These are phyloP conservation scores for Stichodactyla mertensii DNA, from an alignment of 64 coral and sea anemone species.

Conservation along the genomic window DNA sequence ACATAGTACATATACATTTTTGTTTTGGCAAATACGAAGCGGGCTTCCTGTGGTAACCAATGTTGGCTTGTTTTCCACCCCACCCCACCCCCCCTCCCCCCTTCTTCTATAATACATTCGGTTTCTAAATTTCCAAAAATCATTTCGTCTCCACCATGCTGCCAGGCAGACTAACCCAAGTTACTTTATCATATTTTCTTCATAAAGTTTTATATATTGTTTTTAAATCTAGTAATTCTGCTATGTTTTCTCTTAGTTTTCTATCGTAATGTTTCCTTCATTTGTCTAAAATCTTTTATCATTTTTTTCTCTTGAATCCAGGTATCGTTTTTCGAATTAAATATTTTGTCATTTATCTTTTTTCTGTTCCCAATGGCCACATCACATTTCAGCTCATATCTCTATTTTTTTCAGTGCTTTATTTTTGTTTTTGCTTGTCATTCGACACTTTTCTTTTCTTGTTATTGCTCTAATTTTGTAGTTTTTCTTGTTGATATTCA, in stretches of 20 bases:
- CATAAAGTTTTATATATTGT: neutral
- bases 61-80: neutral
- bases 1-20: neutral
- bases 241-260: too few relatives aligned
- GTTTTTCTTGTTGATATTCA: neutral
- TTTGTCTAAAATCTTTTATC: neutral
- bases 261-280: too few relatives aligned
- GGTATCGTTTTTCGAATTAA: too few relatives aligned
- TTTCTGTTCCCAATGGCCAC: neutral
- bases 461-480: neutral
- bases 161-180: neutral
- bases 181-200: neutral
- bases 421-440: neutral
- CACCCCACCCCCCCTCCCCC: neutral
- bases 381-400: neutral
- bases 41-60: neutral
- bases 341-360: neutral
- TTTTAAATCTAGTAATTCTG: neutral
- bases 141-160: neutral
- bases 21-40: neutral
- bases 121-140: neutral
- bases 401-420: neutral
- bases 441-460: neutral
- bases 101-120: neutral
- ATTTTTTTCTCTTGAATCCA: neutral